Percentiles rank a stretch among this genome's conserved stretches.
These are phyloP conservation scores for Gephyroberyx darwinii DNA, from an alignment of 2,797 vertebrate genomes.

Conservation along the genomic window DNA sequence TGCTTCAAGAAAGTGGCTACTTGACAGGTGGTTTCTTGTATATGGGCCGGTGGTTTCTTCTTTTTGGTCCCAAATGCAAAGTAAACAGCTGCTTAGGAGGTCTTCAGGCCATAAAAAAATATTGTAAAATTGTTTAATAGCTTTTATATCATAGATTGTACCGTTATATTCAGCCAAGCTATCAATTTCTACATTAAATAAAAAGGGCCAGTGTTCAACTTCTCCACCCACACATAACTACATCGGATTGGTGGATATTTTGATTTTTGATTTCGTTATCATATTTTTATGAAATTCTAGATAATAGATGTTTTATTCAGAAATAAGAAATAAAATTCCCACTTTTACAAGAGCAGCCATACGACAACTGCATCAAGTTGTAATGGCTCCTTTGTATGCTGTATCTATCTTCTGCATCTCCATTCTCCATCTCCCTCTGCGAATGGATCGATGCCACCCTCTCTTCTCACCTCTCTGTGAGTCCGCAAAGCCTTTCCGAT, in stretches of 20 bases:
- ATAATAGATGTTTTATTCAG: too few relatives aligned
- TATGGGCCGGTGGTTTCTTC: not conserved
- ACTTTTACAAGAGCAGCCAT: too few relatives aligned
- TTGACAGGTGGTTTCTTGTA: constrained; percentile 14
- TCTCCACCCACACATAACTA: too few relatives aligned
- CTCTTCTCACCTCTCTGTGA: constrained; percentile 66
- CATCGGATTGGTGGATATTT: too few relatives aligned
- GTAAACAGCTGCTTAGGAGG: not conserved
- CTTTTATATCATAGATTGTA: not conserved
- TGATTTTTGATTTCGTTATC: not conserved
- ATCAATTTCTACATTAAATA: too few relatives aligned
- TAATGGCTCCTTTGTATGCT: not conserved
- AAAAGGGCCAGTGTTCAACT: too few relatives aligned
- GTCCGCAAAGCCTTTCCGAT: constrained; percentile 56
- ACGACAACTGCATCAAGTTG: constrained; percentile 19
- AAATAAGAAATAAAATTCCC: too few relatives aligned
- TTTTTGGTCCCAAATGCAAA: not conserved
- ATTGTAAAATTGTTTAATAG: not conserved
- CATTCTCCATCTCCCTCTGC: constrained; percentile 21
- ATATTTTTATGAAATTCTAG: not conserved
- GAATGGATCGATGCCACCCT: constrained; percentile 54
- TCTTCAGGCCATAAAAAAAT: not conserved
- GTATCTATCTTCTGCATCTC: not conserved
- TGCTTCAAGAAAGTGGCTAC: not conserved
- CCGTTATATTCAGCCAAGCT: not conserved